These are phyloP conservation scores for Himalopsyche tibetana DNA, from an alignment of 2,888 invertebrate species.

Conservation along the genomic window DNA sequence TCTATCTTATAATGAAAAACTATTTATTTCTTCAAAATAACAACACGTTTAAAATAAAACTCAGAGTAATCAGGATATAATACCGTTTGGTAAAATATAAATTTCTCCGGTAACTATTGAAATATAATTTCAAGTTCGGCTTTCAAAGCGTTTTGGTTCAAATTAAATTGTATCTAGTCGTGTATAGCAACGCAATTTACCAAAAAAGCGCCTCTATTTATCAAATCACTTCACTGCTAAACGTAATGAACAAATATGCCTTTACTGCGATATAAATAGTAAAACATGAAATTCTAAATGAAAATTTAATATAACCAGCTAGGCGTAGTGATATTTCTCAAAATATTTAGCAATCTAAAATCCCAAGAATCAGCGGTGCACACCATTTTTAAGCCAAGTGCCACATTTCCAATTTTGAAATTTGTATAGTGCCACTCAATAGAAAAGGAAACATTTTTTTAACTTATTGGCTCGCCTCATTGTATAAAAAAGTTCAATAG, in stretches of 20 bases:
- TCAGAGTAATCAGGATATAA: too few species aligned
- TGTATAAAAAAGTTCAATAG: too few species aligned
- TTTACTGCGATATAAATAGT: not conserved
- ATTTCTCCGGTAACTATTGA: not conserved
- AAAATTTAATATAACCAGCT: not conserved
- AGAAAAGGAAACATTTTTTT: too few species aligned
- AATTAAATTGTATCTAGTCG: not conserved
- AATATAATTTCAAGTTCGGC: not conserved
- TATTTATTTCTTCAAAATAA: too few species aligned
- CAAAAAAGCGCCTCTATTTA: not conserved
- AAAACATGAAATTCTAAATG: not conserved
- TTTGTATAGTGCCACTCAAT: too few species aligned
- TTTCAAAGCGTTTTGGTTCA: not conserved
- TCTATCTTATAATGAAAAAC: too few species aligned
- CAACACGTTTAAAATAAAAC: too few species aligned
- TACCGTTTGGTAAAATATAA: not conserved
- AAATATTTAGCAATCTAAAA: too few species aligned
- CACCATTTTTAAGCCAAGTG: too few species aligned
- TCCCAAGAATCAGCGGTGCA: too few species aligned
- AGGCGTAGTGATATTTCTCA: not conserved
- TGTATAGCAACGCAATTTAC: slow-evolving; percentile 11
- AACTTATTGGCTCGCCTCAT: too few species aligned
- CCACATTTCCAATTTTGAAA: too few species aligned
- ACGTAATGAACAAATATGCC: not conserved
- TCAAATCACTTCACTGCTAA: not conserved